phyloP scores from a whole-genome alignment of 2,113 vertebrate species.

The Ammodytes dubius region DNA sequence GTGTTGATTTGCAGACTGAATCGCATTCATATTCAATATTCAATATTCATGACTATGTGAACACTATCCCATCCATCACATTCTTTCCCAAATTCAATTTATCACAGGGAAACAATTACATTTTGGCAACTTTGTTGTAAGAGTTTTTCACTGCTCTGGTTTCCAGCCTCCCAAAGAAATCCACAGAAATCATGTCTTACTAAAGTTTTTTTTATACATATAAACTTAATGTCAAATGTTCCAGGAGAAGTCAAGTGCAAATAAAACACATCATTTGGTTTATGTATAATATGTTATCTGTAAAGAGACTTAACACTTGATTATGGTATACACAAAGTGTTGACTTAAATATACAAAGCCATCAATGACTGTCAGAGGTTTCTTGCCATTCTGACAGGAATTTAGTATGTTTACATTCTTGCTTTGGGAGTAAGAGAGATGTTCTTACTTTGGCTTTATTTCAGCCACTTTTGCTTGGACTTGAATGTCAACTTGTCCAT shows the following conservation, averaged over 20 bases:
- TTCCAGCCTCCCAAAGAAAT: background rate
- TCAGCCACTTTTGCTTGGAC: conserved; percentile 65
- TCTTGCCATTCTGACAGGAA: conserved; percentile 79
- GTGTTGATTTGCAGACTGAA: background rate
- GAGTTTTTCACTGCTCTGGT: conserved; percentile 2
- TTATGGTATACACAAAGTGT: conserved; percentile 68
- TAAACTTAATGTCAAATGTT: conserved; percentile 53
- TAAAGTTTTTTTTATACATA: conserved; percentile 9
- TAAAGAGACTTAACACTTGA: conserved; percentile 55
- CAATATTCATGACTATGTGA: background rate
- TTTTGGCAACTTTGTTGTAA: conserved; percentile 4
- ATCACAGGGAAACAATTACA: background rate
- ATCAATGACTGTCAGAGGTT: conserved; percentile 79
- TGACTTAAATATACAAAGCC: conserved; percentile 75
- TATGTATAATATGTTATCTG: conserved; percentile 57
- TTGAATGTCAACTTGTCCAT: conserved; percentile 75
- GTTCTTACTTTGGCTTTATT: conserved; percentile 75
- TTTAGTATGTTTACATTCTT: conserved; percentile 88
- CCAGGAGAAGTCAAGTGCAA: conserved; percentile 53
- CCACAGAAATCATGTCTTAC: background rate
- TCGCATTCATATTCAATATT: background rate
- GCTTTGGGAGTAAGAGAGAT: conserved; percentile 80
- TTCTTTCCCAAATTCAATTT: background rate
- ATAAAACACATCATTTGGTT: conserved; percentile 37
- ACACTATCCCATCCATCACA: background rate